Evolutionary conservation across 2,888 invertebrate genomes (phyloP), one percentile per base, ranked within the genome.

Genomic region (Hydraecia micacea): DNA sequence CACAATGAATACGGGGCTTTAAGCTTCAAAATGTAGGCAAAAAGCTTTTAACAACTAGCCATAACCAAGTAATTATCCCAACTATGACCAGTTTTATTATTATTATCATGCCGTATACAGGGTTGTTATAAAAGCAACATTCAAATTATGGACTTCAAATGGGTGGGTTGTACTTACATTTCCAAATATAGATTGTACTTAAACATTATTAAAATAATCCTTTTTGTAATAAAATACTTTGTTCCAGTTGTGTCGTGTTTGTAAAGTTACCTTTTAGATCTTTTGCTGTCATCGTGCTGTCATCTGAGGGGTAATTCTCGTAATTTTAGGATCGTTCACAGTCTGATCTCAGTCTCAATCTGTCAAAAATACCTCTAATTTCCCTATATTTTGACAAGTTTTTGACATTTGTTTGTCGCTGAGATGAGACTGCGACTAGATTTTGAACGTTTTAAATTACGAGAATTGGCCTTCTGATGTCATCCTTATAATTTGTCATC

Each of bases 1-100:
- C 32, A 39, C 42, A 5, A 21, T 13, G 4, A 55, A 25, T 9
- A 25, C 25, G 11, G 52, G 21, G 15, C 21, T 32, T 60, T 58
- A 66, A 60, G 25, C 69, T 79, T 67, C 58, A 70, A 69, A 77
- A 76, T 60, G 42, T 39, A 62, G 39, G 1, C 69, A 75, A 67
- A 73, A 49, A 39, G 28, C 36, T 67, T 78, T 84, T 52, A 68
- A 60, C 18, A 60, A 46, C 62, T 68, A 21, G 18, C 55, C 39
- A 36, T 75, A 80, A 62, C n/a, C 63, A 75, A 65, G 28, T 83
- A 81, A 80, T 77, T 80, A 83, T 76, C 28, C 49, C 49, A 49
- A 67, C 63, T 78, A 66, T n/a, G 74, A 69, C 68, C 75, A 80
- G 62, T n/a, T 85, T 82, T 79, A 83, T 87, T 80, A 65, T 80